Conservation (phyloP, 2,113 vertebrate genomes). For the Crypturellus undulatus region DNA sequence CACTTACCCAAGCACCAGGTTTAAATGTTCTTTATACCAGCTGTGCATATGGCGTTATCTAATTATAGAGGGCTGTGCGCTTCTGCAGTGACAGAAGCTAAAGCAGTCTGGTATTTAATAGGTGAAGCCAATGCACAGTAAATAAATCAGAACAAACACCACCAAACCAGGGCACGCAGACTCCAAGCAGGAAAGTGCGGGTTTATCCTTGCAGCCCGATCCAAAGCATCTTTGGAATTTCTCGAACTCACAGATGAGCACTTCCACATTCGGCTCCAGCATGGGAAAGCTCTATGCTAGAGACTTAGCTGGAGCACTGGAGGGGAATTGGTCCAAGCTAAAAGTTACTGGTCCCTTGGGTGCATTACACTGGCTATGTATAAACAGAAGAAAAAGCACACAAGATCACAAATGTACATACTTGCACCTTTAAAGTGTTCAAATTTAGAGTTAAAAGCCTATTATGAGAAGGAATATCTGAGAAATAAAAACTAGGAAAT, state of each 20-base stretch:
- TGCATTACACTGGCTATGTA: background rate
- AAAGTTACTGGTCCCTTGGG: background rate
- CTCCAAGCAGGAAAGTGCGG: background rate
- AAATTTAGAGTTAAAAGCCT: background rate
- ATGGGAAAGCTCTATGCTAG: conserved; percentile 43
- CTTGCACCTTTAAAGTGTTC: background rate
- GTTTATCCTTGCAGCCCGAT: background rate
- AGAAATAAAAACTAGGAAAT: background rate
- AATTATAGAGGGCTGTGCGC: background rate
- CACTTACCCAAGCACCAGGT: background rate
- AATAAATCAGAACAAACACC: background rate
- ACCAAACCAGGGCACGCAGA: background rate
- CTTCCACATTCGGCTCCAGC: background rate
- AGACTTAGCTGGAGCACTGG: background rate
- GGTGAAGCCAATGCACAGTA: background rate
- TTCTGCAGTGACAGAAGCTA: background rate
- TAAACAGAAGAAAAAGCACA: conserved; percentile 27
- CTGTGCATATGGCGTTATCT: background rate
- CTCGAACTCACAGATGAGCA: background rate
- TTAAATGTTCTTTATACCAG: background rate
- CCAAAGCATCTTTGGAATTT: background rate
- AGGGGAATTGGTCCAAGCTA: background rate
- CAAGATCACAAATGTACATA: conserved; percentile 43
- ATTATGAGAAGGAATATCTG: conserved; percentile 15
- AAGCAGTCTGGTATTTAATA: background rate